phyloP scores from a whole-genome alignment of 1,140 invertebrate species.

The Drosophila lacertosa region DNA sequence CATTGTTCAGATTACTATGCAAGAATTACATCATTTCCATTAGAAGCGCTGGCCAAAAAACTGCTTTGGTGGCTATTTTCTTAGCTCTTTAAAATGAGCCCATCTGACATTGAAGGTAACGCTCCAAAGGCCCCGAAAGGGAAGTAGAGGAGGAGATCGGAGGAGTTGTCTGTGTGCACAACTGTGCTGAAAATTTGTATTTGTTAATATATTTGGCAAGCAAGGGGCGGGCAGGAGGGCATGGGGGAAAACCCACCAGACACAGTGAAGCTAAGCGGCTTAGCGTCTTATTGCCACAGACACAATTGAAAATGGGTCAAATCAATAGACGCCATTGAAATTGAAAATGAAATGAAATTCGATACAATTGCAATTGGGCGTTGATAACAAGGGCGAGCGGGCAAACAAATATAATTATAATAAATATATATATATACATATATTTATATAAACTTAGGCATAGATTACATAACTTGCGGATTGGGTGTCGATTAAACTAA shows the following conservation, averaged over 20 bases:
- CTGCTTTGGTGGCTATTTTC: constrained; percentile 1
- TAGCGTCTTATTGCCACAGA: constrained; percentile 55
- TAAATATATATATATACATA: not conserved
- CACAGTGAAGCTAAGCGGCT: constrained; percentile 68
- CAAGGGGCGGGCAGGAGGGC: not conserved
- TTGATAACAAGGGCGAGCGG: constrained; percentile 1
- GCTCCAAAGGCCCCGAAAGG: constrained; percentile 24
- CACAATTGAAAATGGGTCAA: constrained; percentile 59
- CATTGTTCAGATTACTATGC: constrained; percentile 48
- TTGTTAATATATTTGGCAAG: constrained; percentile 5
- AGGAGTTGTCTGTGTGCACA: constrained; percentile 35
- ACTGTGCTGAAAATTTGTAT: constrained; percentile 10
- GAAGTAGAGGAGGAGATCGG: not conserved
- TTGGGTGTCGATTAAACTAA: constrained; percentile 4
- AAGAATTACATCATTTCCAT: constrained; percentile 63
- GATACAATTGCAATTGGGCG: constrained; percentile 60
- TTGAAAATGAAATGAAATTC: constrained; percentile 69
- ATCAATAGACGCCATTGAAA: constrained; percentile 60
- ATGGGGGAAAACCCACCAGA: constrained; percentile 17
- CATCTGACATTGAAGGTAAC: constrained; percentile 63
- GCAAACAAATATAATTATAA: not conserved
- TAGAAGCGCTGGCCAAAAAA: constrained; percentile 36
- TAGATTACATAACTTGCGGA: constrained; percentile 1
- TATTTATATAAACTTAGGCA: no score
- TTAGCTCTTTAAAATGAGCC: constrained; percentile 37